phyloP scores from a whole-genome alignment of 92 coral and sea anemone genomes.

The Epizoanthus ramosus region DNA sequence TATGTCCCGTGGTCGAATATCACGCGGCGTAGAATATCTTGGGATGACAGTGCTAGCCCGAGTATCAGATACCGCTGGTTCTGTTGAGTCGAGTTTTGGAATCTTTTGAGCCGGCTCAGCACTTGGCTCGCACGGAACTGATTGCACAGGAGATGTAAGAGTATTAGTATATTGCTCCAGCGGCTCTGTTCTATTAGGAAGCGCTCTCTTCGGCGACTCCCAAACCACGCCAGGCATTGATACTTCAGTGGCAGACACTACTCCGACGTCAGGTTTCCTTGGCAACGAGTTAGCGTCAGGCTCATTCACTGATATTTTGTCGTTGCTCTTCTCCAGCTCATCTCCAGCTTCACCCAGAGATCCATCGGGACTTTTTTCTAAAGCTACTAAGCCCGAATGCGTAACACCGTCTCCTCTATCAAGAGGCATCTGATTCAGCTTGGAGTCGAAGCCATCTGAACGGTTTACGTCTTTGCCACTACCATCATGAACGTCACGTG shows the following conservation, averaged over 20 bases:
- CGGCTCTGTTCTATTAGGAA: neutral
- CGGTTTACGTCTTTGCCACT: neutral
- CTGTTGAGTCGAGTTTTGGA: conserved; percentile 11
- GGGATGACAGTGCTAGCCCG: neutral
- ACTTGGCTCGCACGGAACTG: neutral
- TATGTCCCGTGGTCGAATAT: neutral
- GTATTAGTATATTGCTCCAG: neutral
- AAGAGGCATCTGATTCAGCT: neutral
- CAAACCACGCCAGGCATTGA: conserved; percentile 18
- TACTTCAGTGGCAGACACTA: neutral
- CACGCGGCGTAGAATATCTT: neutral
- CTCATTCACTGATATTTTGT: neutral
- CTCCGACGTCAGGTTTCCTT: neutral
- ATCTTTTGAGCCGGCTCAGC: conserved; percentile 28
- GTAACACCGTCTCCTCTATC: neutral
- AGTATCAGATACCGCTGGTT: neutral
- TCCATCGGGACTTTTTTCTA: neutral
- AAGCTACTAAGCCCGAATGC: neutral
- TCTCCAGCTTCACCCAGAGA: neutral
- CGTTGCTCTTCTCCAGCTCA: neutral
- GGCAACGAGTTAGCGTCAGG: neutral
- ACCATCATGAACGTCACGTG: neutral
- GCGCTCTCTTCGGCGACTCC: conserved; percentile 15
- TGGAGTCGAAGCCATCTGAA: neutral
- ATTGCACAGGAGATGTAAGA: neutral